These are phyloP conservation scores for Phrynosoma blainvillii DNA, from an alignment of 2,113 vertebrate species.

Conservation along the genomic window DNA sequence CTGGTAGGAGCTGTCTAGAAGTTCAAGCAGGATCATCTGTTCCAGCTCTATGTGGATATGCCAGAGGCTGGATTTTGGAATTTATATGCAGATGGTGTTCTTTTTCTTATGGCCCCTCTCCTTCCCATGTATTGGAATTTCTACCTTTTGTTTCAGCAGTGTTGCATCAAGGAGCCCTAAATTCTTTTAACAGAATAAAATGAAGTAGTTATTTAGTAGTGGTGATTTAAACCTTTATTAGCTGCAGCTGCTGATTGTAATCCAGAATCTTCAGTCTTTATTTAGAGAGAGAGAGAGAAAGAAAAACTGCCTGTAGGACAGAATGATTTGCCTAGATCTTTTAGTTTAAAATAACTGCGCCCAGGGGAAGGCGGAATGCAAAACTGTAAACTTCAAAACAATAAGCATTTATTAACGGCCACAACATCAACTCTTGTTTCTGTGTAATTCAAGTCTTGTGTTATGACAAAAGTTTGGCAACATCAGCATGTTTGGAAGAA, in stretches of 20 bases:
- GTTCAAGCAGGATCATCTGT: not conserved
- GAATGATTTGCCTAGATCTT: conserved; percentile 67
- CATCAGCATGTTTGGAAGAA: conserved; percentile 74
- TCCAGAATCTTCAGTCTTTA: conserved; percentile 58
- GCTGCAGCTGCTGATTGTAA: conserved; percentile 63
- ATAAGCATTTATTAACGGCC: conserved; percentile 76
- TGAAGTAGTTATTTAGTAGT: conserved; percentile 65
- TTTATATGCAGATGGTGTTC: not conserved
- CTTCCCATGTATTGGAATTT: conserved; percentile 20
- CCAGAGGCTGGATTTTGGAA: not conserved
- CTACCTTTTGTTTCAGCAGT: conserved; percentile 28
- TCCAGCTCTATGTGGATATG: not conserved
- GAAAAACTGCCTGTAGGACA: conserved; percentile 43
- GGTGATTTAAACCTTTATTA: conserved; percentile 60
- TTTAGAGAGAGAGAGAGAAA: conserved; percentile 37
- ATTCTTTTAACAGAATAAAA: conserved; percentile 52
- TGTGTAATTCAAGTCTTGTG: conserved; percentile 74
- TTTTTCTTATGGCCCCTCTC: not conserved
- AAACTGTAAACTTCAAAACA: conserved; percentile 73
- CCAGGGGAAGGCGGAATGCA: conserved; percentile 64
- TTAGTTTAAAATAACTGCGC: conserved; percentile 61
- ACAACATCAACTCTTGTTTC: conserved; percentile 69
- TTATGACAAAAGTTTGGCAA: conserved; percentile 83
- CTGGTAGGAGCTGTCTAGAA: not conserved
- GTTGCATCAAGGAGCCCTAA: conserved; percentile 37